phyloP scores from a whole-genome alignment of 2,888 invertebrate species.

The Timandra comae region DNA sequence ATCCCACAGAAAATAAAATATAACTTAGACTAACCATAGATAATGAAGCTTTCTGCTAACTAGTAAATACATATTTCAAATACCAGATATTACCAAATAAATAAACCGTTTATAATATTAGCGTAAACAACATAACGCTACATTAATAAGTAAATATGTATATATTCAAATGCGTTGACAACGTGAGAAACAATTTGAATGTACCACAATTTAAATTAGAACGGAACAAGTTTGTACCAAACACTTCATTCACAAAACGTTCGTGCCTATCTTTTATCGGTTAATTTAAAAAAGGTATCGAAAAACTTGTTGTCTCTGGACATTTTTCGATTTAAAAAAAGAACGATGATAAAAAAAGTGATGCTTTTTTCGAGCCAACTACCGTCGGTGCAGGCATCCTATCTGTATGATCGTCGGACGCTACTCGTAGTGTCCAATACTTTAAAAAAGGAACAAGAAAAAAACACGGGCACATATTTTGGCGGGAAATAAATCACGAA shows the following conservation, averaged over 20 bases:
- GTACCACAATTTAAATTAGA: slow-evolving; percentile 1
- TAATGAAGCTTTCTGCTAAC: too few species aligned
- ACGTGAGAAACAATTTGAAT: neutral
- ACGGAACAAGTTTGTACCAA: slow-evolving; percentile 8
- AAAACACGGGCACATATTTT: slow-evolving; percentile 66
- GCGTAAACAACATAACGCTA: too few species aligned
- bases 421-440: slow-evolving; percentile 69
- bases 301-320: slow-evolving; percentile 45
- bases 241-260: slow-evolving; percentile 25
- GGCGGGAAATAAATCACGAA: slow-evolving; percentile 73
- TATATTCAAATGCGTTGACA: too few species aligned
- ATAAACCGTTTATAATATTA: too few species aligned
- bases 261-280: slow-evolving; percentile 54
- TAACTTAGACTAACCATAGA: too few species aligned
- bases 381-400: slow-evolving; percentile 66
- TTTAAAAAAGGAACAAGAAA: slow-evolving; percentile 33
- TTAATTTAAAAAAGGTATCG: slow-evolving; percentile 30
- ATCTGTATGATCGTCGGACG: slow-evolving; percentile 68
- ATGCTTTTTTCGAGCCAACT: slow-evolving; percentile 57
- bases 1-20: too few species aligned
- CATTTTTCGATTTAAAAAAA: slow-evolving; percentile 50
- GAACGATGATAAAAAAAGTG: too few species aligned
- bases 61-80: too few species aligned
- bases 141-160: neutral
- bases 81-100: too few species aligned